Conservation (phyloP, 2,797 vertebrate species). For the Gobio occitaniae region DNA sequence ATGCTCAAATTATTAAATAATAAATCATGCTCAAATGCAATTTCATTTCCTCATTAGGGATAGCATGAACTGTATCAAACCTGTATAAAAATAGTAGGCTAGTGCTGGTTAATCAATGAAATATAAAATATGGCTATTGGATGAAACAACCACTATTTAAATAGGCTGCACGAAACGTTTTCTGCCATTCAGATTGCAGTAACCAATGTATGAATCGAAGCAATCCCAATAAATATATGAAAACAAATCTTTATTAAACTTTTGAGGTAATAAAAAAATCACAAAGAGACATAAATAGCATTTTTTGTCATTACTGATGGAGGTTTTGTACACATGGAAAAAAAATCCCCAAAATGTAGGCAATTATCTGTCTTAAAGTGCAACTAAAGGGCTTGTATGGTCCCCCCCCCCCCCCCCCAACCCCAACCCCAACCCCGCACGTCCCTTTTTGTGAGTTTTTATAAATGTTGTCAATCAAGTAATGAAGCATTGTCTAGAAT, state of each 20-base stretch:
- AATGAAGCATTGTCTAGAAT: constrained; percentile 8
- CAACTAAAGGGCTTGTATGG: constrained; percentile 64
- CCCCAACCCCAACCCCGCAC: too few species aligned
- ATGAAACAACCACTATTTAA: neutral
- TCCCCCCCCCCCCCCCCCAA: too few species aligned
- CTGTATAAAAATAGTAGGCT: too few species aligned
- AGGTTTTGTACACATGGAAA: constrained; percentile 15
- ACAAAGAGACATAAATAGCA: constrained; percentile 53
- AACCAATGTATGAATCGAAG: neutral
- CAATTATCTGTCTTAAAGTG: constrained; percentile 77
- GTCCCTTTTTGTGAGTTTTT: neutral
- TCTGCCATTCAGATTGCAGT: neutral
- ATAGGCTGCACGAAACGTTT: neutral
- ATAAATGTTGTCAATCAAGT: neutral
- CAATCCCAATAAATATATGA: constrained; percentile 29
- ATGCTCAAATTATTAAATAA: too few species aligned
- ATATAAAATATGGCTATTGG: neutral
- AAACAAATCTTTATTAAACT: constrained; percentile 58
- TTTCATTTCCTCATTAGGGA: too few species aligned
- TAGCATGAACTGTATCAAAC: too few species aligned
- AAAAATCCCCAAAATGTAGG: constrained; percentile 58
- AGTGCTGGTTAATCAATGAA: neutral
- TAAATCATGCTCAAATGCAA: too few species aligned
- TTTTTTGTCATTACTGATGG: constrained; percentile 37
- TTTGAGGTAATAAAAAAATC: constrained; percentile 40